Percentiles rank a stretch among this genome's conserved stretches.
phyloP scores from a whole-genome alignment of 1,140 invertebrate species.

The Leptinotarsa undecemlineata region DNA sequence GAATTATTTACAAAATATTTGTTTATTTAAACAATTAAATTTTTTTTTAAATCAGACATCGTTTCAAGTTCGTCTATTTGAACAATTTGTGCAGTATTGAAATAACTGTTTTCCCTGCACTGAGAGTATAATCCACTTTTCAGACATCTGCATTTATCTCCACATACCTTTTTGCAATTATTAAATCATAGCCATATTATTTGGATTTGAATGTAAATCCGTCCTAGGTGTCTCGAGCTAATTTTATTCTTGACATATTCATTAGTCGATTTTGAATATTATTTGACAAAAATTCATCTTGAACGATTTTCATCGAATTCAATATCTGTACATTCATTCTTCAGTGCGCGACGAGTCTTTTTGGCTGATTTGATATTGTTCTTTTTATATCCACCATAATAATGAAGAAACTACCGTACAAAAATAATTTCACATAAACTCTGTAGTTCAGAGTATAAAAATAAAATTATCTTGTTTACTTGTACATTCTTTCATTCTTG shows the following conservation, averaged over 20 bases:
- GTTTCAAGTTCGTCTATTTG: slow-evolving; percentile 19
- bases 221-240: neutral
- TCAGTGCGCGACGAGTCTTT: no score
- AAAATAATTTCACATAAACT: no score
- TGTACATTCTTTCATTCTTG: no score
- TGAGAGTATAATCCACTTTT: slow-evolving; percentile 19
- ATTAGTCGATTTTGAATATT: neutral
- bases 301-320: no score
- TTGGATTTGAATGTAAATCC: neutral
- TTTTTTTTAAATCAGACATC: neutral
- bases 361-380: no score
- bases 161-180: slow-evolving; percentile 23
- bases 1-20: neutral
- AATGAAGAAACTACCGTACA: no score
- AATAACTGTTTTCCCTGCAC: slow-evolving; percentile 20
- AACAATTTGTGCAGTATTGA: slow-evolving; percentile 16
- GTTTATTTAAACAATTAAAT: neutral
- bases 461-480: no score
- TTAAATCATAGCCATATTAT: slow-evolving; percentile 3
- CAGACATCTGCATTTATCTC: slow-evolving; percentile 2
- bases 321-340: no score
- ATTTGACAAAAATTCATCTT: no score
- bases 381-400: no score
- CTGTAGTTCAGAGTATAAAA: no score
- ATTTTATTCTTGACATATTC: neutral